These are phyloP conservation scores for Vultur gryphus DNA, from an alignment of 2,797 vertebrate genomes.

Conservation along the genomic window DNA sequence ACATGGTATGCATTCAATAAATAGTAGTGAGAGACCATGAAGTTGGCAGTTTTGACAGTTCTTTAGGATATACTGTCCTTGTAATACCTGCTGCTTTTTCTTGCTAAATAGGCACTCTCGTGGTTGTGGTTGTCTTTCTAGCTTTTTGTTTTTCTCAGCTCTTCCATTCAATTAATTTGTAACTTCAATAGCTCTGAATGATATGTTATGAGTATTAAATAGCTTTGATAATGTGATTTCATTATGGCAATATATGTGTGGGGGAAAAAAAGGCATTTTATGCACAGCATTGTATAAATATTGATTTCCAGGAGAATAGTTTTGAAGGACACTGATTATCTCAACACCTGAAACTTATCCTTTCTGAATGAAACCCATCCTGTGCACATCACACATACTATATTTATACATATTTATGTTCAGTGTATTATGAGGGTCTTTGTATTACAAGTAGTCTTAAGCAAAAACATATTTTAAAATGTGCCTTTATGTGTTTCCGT, in stretches of 20 bases:
- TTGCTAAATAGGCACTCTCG: neutral
- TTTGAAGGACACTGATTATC: neutral
- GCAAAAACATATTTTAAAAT: neutral
- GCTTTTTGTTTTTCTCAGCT: neutral
- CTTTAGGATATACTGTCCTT: neutral
- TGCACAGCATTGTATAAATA: neutral
- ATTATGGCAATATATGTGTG: neutral
- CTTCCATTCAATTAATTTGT: neutral
- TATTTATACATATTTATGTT: neutral
- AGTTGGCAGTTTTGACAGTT: neutral
- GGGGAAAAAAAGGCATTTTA: neutral
- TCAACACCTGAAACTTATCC: neutral
- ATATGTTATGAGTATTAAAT: neutral
- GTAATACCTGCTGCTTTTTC: neutral
- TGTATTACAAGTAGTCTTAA: neutral
- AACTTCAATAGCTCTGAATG: neutral
- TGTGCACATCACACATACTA: neutral
- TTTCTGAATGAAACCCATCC: neutral
- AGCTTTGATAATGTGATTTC: neutral
- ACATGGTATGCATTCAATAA: neutral
- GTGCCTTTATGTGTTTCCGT: neutral
- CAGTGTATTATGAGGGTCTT: neutral
- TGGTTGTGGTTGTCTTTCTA: neutral
- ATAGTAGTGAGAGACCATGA: neutral
- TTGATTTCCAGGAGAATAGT: neutral